Evolutionary conservation across 1,140 invertebrate genomes (phyloP).

Genomic region (Pachypeltis micranthus): DNA sequence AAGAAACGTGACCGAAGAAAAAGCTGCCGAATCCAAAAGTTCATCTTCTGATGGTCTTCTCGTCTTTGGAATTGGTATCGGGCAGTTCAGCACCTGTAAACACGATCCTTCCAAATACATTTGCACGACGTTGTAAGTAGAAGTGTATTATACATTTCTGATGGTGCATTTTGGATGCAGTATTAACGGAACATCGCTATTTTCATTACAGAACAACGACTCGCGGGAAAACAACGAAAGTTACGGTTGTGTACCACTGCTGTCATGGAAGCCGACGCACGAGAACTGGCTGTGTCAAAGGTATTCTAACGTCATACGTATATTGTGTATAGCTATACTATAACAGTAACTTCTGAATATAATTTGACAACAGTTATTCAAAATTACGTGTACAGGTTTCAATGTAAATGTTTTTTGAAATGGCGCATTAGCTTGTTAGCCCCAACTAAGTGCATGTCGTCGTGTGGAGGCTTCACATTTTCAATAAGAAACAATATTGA

Average conservation of each 20-base stretch:
- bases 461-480: too few relatives aligned
- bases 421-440: too few relatives aligned
- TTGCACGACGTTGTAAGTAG: slow-evolving; percentile 25
- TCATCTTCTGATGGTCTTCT: slow-evolving; percentile 10
- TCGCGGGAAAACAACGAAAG: slow-evolving; percentile 15
- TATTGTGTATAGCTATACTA: too few relatives aligned
- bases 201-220: slow-evolving; percentile 12
- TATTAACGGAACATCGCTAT: background rate
- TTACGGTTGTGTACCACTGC: slow-evolving; percentile 17
- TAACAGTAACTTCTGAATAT: too few relatives aligned
- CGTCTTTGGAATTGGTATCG: slow-evolving; percentile 21
- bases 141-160: too few relatives aligned
- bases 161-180: background rate
- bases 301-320: too few relatives aligned
- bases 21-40: slow-evolving; percentile 18
- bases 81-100: slow-evolving; percentile 22
- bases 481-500: too few relatives aligned
- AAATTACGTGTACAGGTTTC: too few relatives aligned
- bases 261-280: slow-evolving; percentile 18
- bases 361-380: too few relatives aligned
- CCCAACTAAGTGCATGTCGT: too few relatives aligned
- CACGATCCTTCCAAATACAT: slow-evolving; percentile 25
- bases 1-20: slow-evolving; percentile 17
- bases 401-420: too few relatives aligned
- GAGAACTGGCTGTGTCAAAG: too few relatives aligned